A percentile compares a stretch with the other conserved stretches of the same genome.
Conservation (phyloP, 37 sponge, comb jelly and placozoan species). For the Agelas oroides region DNA sequence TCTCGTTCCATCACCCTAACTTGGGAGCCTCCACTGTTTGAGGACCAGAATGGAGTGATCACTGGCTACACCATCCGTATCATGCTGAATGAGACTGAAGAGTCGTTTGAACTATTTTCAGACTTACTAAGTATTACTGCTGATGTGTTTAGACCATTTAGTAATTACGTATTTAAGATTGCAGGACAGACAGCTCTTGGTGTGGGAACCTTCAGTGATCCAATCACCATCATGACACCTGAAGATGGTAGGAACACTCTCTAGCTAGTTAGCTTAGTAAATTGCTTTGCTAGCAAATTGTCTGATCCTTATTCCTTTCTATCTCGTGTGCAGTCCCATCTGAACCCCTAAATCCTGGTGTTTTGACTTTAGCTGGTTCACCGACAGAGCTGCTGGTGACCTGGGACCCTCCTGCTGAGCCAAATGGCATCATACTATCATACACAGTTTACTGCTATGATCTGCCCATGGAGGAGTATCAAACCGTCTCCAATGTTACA, state of each 20-base stretch:
- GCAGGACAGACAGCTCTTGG: conserved; percentile 17
- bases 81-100: not conserved
- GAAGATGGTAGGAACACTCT: conserved; percentile 31
- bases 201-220: not conserved
- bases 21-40: conserved; percentile 27
- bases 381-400: not conserved
- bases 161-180: not conserved
- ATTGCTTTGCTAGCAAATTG: too few species aligned
- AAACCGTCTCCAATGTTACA: not conserved
- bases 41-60: conserved; percentile 27
- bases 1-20: not conserved
- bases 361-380: not conserved
- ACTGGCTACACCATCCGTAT: conserved; percentile 18
- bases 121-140: not conserved
- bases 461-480: too few species aligned
- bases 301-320: too few species aligned
- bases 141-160: not conserved
- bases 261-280: too few species aligned
- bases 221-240: conserved; percentile 2
- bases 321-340: not conserved
- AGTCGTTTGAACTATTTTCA: not conserved
- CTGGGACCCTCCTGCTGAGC: conserved; percentile 3
- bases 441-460: conserved; percentile 3
- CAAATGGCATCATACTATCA: not conserved
- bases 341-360: not conserved